Evolutionary conservation across 2,113 vertebrate genomes (phyloP), one percentile per base, ranked within the genome.

Genomic region (Thomomys bottae): DNA sequence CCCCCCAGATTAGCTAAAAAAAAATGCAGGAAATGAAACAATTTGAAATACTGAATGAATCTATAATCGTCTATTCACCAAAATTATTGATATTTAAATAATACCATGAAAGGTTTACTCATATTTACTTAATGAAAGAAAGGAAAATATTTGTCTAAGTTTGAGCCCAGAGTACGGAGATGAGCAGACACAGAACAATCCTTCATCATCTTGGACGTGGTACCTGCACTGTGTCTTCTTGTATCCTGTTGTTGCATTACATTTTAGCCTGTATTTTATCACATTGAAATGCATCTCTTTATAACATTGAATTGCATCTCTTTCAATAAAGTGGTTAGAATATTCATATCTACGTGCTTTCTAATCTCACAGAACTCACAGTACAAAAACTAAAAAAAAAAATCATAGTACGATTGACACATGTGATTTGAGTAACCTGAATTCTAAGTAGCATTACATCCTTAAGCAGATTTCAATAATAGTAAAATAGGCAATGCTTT

Each of bases 1-100:
- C 89, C 32, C 87, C 9, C 40, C 24, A 70, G 80, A 71, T 91
- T 82, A 57, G 4, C 23, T 54, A 42, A 34, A 77, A 78, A 77
- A 78, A 94, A 91, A 85, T 83, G 38, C 1, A 83, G 59, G 88
- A 85, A 89, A 84, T 67, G 36, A 24, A 2, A 38, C 15, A 84
- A 34, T 12, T 70, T 83, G 8, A 68, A 83, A 72, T 81, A 87
- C 8, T 80, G 15, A 34, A 23, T 67, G 76, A 82, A 68, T 36
- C 10, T 26, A 49, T 59, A 87, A 73, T 72, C 28, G n/a, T 83
- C 26, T 80, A 72, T 14, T 66, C 75, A 79, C 10, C 9, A 78
- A 57, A 42, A 5, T 80, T 59, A 84, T 14, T 90, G 9, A 24
- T 45, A 45, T 73, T 54, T 81, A 45, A 66, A 3, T 59, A 93